Evolutionary conservation across 2,888 invertebrate species (phyloP).

Genomic region (Sipha maydis): DNA sequence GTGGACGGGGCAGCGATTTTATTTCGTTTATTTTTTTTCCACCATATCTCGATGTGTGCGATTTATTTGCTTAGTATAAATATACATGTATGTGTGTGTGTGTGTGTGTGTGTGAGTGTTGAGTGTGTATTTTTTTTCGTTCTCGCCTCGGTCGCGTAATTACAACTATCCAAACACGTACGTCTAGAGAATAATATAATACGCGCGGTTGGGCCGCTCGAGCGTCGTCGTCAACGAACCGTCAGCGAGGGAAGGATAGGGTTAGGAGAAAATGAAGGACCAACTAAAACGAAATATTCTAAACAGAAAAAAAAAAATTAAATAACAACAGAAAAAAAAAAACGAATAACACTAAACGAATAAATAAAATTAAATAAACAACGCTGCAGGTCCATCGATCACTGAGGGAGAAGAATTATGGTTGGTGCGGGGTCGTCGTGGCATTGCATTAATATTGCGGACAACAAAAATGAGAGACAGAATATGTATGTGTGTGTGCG

Average conservation of each 20-base stretch:
- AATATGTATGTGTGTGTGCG: too few relatives aligned
- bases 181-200: too few relatives aligned
- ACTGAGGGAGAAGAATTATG: neutral
- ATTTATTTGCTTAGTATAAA: neutral
- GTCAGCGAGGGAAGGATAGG: neutral
- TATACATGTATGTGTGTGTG: too few relatives aligned
- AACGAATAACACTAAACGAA: neutral
- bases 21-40: conserved; percentile 9
- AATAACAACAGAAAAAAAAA: neutral
- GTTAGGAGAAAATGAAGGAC: too few relatives aligned
- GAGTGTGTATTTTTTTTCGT: neutral
- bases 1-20: neutral
- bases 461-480: neutral
- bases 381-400: neutral
- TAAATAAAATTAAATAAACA: neutral
- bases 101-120: neutral
- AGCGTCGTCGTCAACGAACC: neutral
- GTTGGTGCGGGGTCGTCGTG: too few relatives aligned
- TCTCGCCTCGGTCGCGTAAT: too few relatives aligned
- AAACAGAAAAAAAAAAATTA: too few relatives aligned
- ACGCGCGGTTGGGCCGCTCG: neutral
- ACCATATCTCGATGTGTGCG: neutral
- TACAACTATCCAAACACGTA: neutral
- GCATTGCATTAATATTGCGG: neutral
- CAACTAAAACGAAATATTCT: too few relatives aligned